Evolutionary conservation across 2,797 vertebrate species (phyloP).

Genomic region (Hirundo rustica): DNA sequence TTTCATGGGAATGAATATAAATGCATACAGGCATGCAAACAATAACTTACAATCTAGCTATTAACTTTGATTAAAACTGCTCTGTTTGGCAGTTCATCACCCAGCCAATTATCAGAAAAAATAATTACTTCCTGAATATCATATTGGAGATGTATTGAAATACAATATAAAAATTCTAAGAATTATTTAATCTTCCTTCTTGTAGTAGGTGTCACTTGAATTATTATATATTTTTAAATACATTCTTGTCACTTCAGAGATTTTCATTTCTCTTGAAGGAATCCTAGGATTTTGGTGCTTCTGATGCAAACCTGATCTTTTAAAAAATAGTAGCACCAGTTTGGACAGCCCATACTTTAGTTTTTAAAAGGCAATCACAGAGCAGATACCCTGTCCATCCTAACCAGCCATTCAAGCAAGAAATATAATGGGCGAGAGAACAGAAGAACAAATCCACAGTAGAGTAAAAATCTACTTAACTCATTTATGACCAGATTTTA

Average conservation of each 20-base stretch:
- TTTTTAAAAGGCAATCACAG: neutral
- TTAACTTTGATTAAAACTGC: neutral
- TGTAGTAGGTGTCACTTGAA: neutral
- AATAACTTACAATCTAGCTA: neutral
- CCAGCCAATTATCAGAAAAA: neutral
- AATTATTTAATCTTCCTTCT: neutral
- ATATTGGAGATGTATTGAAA: neutral
- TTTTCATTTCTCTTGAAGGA: neutral
- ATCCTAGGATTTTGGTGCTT: neutral
- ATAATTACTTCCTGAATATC: slow-evolving; percentile 10
- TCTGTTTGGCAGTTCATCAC: slow-evolving; percentile 2
- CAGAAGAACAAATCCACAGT: neutral
- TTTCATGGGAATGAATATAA: neutral
- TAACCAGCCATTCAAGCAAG: neutral
- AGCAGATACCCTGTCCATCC: neutral
- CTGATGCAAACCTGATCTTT: neutral
- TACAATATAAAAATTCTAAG: neutral
- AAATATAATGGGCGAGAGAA: neutral
- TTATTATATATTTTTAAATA: neutral
- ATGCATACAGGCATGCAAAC: neutral
- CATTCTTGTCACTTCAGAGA: neutral
- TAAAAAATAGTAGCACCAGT: neutral
- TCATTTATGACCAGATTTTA: neutral
- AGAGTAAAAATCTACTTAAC: neutral
- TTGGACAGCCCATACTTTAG: neutral